Conservation (phyloP, 2,888 invertebrate species). For the Leptarthrus brevirostris region DNA sequence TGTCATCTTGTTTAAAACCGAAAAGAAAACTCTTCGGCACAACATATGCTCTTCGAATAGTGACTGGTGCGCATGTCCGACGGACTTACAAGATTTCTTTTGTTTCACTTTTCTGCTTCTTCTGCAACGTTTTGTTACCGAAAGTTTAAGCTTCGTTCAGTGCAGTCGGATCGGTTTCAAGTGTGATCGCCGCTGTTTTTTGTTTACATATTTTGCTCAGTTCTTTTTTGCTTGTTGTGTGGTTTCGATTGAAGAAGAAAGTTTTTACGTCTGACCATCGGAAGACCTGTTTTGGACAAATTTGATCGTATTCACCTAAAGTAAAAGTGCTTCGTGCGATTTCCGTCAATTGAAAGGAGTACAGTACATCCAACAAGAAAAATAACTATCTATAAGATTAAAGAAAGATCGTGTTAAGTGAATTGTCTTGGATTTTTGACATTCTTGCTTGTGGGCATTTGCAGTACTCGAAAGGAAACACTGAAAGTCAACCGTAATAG, state of each 20-base stretch:
- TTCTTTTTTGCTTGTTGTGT: conserved; percentile 28
- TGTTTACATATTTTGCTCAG: conserved; percentile 13
- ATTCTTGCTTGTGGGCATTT: conserved; percentile 8
- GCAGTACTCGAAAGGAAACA: background rate
- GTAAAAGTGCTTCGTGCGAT: conserved; percentile 27
- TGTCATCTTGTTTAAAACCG: conserved; percentile 53
- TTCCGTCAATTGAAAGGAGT: conserved; percentile 19
- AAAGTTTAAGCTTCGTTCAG: background rate
- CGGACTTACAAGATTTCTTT: background rate
- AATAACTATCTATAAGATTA: background rate
- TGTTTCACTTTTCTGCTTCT: background rate
- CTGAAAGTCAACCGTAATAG: background rate
- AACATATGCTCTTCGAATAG: conserved; percentile 51
- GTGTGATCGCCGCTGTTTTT: conserved; percentile 5
- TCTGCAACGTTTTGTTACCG: background rate
- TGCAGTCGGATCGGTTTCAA: background rate
- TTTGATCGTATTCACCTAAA: background rate
- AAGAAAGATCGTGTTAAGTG: conserved; percentile 14
- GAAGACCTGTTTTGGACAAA: conserved; percentile 22
- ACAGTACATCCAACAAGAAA: background rate
- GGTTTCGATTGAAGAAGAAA: conserved; percentile 29
- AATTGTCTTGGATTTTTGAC: conserved; percentile 3
- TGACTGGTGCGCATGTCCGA: conserved; percentile 34
- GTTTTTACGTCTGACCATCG: conserved; percentile 21
- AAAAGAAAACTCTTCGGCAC: conserved; percentile 49